These are phyloP conservation scores for Etheostoma spectabile DNA, from an alignment of 2,113 vertebrate species.

Conservation along the genomic window DNA sequence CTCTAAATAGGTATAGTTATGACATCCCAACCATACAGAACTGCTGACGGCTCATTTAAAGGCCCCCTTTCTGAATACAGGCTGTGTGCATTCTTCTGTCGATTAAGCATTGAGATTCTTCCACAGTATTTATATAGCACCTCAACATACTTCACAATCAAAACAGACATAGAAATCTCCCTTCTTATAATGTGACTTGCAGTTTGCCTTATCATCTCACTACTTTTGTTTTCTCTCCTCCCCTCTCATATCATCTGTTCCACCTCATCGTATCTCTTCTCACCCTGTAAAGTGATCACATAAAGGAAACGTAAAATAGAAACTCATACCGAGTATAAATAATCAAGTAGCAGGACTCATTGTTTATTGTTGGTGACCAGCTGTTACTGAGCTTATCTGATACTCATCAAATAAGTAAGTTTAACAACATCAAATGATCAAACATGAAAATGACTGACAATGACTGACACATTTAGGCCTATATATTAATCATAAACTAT, in stretches of 20 bases:
- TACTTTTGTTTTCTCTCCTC: not conserved
- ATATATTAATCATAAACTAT: not conserved
- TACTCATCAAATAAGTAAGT: not conserved
- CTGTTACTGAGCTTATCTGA: not conserved
- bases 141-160: too few relatives aligned
- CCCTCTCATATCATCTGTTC: not conserved
- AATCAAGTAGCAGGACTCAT: not conserved
- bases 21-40: too few relatives aligned
- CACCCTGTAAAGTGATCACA: not conserved
- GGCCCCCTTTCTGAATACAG: too few relatives aligned
- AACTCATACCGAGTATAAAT: not conserved
- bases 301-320: not conserved
- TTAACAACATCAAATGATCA: not conserved
- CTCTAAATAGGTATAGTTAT: too few relatives aligned
- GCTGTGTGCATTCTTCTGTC: too few relatives aligned
- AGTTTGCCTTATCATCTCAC: not conserved
- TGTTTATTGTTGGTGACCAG: not conserved
- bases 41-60: too few relatives aligned
- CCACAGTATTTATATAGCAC: too few relatives aligned
- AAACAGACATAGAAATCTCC: too few relatives aligned
- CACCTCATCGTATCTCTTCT: not conserved
- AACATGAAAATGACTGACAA: not conserved
- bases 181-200: too few relatives aligned
- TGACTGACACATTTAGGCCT: not conserved
- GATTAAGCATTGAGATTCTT: too few relatives aligned